These are phyloP conservation scores for Nezara viridula DNA, from an alignment of 2,888 invertebrate genomes.

Conservation along the genomic window DNA sequence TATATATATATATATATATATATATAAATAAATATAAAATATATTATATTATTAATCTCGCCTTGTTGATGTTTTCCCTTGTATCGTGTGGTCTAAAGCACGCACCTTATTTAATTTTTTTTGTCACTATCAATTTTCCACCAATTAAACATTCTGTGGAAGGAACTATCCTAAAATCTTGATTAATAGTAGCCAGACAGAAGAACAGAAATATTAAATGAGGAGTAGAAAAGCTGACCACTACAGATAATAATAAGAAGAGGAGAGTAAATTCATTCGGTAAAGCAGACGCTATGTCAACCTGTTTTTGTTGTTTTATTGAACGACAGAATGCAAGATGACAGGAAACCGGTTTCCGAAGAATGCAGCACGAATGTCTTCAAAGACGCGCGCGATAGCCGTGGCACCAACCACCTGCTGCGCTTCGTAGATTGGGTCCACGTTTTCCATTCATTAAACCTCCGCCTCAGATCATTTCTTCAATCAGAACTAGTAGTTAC, in stretches of 20 bases:
- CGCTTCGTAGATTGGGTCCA: not conserved
- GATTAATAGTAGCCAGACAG: not conserved
- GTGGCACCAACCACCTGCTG: not conserved
- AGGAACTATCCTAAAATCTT: too few species aligned
- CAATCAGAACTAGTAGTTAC: too few species aligned
- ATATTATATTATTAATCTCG: too few species aligned
- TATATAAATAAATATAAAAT: too few species aligned
- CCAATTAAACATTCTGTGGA: not conserved
- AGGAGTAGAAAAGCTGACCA: not conserved
- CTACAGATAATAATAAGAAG: not conserved
- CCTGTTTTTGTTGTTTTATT: constrained; percentile 2
- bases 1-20: too few species aligned
- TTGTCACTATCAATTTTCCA: not conserved
- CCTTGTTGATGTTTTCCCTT: too few species aligned
- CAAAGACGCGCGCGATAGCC: not conserved
- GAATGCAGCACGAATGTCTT: not conserved
- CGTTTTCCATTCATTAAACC: not conserved
- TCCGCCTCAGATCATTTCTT: not conserved
- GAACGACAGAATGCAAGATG: not conserved
- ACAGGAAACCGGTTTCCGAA: not conserved
- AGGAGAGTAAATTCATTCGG: not conserved
- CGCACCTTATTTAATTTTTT: too few species aligned
- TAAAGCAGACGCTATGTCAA: not conserved
- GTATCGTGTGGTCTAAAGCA: too few species aligned
- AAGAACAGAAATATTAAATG: not conserved